These are phyloP conservation scores for Amiota communis DNA, from an alignment of 2,888 invertebrate species.

Conservation along the genomic window DNA sequence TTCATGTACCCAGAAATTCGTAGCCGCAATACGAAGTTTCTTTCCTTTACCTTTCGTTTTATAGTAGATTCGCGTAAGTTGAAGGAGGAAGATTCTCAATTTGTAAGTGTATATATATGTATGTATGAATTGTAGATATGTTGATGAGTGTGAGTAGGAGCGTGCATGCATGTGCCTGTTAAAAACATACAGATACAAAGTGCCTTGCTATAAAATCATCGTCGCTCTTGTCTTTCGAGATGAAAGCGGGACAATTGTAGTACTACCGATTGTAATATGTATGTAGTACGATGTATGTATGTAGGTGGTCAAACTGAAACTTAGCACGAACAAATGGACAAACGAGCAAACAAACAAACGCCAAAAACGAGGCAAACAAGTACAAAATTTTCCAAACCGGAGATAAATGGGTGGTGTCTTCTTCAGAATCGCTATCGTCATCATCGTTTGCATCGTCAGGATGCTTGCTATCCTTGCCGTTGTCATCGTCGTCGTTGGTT, in stretches of 20 bases:
- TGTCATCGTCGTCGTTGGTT: not conserved
- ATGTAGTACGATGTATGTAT: not conserved
- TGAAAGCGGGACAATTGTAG: not conserved
- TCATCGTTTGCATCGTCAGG: constrained; percentile 3
- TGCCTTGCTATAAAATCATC: constrained; percentile 2
- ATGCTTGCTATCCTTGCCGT: not conserved
- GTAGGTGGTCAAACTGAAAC: constrained; percentile 10
- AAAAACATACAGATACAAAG: constrained; percentile 4
- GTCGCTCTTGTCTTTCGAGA: constrained; percentile 5
- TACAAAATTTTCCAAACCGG: not conserved
- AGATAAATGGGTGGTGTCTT: constrained; percentile 2
- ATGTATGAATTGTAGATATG: constrained; percentile 22
- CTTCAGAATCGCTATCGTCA: constrained; percentile 1
- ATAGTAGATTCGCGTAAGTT: not conserved
- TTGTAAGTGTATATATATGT: constrained; percentile 42
- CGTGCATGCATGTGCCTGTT: constrained; percentile 60
- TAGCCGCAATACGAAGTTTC: constrained; percentile 6
- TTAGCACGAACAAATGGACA: constrained; percentile 6
- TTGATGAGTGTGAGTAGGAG: constrained; percentile 36
- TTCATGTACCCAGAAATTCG: too few species aligned
- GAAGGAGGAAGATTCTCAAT: constrained; percentile 39
- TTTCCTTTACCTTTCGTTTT: constrained; percentile 6
- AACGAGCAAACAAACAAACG: constrained; percentile 7
- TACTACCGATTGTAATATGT: not conserved
- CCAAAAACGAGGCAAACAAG: constrained; percentile 6